A percentile compares a stretch with the other conserved stretches of the same genome.
phyloP scores from a whole-genome alignment of 2,113 vertebrate species.

The Baryphthengus martii region DNA sequence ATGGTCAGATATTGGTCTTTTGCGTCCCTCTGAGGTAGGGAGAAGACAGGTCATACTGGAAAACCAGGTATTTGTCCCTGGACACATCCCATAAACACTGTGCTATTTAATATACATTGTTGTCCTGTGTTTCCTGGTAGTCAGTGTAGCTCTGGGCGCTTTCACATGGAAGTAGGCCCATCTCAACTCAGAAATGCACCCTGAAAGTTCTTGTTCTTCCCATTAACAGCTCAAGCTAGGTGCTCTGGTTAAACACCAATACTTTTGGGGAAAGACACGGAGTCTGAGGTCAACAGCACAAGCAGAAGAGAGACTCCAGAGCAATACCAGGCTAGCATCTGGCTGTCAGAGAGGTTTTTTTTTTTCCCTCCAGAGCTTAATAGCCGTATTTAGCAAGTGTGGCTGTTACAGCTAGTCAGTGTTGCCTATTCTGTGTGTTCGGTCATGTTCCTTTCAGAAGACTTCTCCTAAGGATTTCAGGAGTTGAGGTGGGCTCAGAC shows the following conservation, averaged over 20 bases:
- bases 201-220: neutral
- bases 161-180: neutral
- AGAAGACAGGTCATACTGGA: neutral
- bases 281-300: neutral
- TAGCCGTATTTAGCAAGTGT: neutral
- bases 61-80: neutral
- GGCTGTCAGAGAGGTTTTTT: neutral
- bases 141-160: neutral
- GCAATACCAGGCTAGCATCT: neutral
- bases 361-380: neutral
- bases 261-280: neutral
- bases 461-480: neutral
- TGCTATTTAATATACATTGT: rapidly evolving
- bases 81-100: neutral
- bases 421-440: neutral
- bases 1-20: neutral
- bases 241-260: neutral
- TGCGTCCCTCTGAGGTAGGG: neutral
- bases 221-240: neutral
- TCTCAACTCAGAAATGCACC: neutral
- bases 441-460: neutral
- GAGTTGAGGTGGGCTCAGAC: neutral
- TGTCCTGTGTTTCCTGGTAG: neutral
- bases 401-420: neutral
- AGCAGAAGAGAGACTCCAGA: neutral